Conservation (phyloP, 1,140 invertebrate species). For the Limonius californicus region DNA sequence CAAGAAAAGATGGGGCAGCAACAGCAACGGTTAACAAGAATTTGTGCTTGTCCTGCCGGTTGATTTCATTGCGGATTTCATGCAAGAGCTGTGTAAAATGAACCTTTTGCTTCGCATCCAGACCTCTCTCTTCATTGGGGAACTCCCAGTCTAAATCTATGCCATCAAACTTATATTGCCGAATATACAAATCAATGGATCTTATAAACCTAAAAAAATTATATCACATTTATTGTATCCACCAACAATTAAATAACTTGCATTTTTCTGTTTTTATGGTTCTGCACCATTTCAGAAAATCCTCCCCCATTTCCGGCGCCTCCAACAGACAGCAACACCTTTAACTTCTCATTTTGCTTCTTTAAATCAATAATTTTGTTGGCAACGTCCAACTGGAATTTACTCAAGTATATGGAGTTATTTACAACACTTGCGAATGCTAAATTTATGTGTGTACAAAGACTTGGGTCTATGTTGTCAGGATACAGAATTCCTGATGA, state of each 20-base stretch:
- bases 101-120: conserved; percentile 55
- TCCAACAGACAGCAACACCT: conserved; percentile 75
- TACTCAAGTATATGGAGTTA: conserved; percentile 49
- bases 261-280: conserved; percentile 62
- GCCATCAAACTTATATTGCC: conserved; percentile 68
- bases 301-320: conserved; percentile 58
- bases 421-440: conserved; percentile 68
- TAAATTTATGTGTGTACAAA: conserved; percentile 81
- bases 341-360: conserved; percentile 62
- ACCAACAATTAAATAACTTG: conserved; percentile 31
- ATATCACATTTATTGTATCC: too few relatives aligned
- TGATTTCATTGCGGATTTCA: conserved; percentile 64
- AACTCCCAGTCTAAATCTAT: conserved; percentile 89
- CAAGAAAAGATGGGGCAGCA: conserved; percentile 67
- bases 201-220: conserved; percentile 59
- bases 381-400: conserved; percentile 47
- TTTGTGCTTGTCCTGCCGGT: conserved; percentile 51
- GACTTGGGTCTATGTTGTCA: conserved; percentile 57
- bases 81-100: conserved; percentile 69
- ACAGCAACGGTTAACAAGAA: conserved; percentile 72
- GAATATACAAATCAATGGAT: conserved; percentile 60
- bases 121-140: conserved; percentile 55
- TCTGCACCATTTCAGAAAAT: conserved; percentile 66
- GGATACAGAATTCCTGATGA: conserved; percentile 50
- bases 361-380: conserved; percentile 58